Base-by-base conservation (phyloP, 2,113 vertebrate genomes). In the Pterocles orientalis region DNA sequence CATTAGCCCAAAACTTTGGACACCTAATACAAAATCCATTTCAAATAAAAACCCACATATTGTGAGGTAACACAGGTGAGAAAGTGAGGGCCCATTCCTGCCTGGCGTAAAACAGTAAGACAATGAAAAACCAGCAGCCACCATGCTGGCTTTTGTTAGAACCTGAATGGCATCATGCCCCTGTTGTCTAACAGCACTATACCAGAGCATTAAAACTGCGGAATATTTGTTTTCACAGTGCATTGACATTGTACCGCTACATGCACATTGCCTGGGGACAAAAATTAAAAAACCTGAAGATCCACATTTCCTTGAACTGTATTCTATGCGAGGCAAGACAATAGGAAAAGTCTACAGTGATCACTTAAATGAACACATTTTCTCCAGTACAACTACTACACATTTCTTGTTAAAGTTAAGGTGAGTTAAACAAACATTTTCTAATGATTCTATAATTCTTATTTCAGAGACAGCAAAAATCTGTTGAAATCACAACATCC, bases 281-380 rank as follows among this genome's bases (percentile, higher is more conserved):
- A 92, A 80, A 94, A 96, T 80, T 91, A 89, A 72, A 95, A 61
- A 86, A 58, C 41, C 89, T 64, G 34, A 94, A 97, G 58, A 95
- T 64, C 29, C 10, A 12, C 26, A 39, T 75, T 95, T 81, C 90
- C 14, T 97, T 86, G 92, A 83, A 90, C 14, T 69, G 86, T 82
- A 95, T 91, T 96, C 89, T 93, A 61, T 10, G 9, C 90, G 95
- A 90, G 90, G 94, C 93, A 93, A 85, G 94, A 95, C 83, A 96
- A 92, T 4, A 90, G 88, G 86, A 92, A 2, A 97, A 97, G 36
- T 90, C 28, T 79, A 90, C 80, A 94, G 86, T 50, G 79, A 91
- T 94, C 88, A 80, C 72, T 95, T 86, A 88, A 95, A 87, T 75
- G 12, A 94, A 92, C 50, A 53, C 12, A 33, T 95, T 96, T 95